Base-by-base conservation (phyloP, 2,113 vertebrate species). In the Verasper variegatus region DNA sequence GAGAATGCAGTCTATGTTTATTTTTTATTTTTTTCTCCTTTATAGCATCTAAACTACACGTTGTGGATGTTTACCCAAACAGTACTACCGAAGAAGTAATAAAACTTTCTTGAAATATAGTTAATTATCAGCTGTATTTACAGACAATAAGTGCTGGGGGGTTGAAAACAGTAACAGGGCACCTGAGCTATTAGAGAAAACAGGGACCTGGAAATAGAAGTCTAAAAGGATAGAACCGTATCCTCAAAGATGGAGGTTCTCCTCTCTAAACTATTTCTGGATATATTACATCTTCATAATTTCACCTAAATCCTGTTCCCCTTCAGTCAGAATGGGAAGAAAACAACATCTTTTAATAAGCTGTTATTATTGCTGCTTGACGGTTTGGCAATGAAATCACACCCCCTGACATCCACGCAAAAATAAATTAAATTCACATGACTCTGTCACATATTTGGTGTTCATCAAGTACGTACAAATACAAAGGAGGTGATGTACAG, bases 401-500 rank as follows among this genome's bases (percentile, higher is more conserved):
- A 21, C 52, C 23, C 23, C 23, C 23, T 1, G 52, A 6, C 70
- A 57, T 77, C 72, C n/a, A 55, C 56, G 67, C 45, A 45, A 9
- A 66, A 23, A 24, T 24, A 6, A 75, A 61, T 24, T 45, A 54
- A 78, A 45, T 66, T 51, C 58, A 57, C 51, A 76, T 70, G 27
- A 67, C 55, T 69, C 72, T 23, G 68, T 72, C 23, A 40, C 20
- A 20, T 27, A 60, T 74, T 64, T 26, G 51, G 24, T 40, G 11
- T 78, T 40, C 55, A 56, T 74, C 15, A 21, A 65, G 60, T 37
- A 57, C 52, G 23, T 68, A 52, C 45, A 73, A 79, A 63, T 2
- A 81, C 63, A 85, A 84, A 86, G 51, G 63, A 64, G 49, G 35
- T 31, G 57, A 82, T 11, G 27, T 40, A 67, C 68, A 69, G 77